phyloP scores from a whole-genome alignment of 30 jellyfish, hydroid and myxozoan species.

The Pelagia noctiluca region DNA sequence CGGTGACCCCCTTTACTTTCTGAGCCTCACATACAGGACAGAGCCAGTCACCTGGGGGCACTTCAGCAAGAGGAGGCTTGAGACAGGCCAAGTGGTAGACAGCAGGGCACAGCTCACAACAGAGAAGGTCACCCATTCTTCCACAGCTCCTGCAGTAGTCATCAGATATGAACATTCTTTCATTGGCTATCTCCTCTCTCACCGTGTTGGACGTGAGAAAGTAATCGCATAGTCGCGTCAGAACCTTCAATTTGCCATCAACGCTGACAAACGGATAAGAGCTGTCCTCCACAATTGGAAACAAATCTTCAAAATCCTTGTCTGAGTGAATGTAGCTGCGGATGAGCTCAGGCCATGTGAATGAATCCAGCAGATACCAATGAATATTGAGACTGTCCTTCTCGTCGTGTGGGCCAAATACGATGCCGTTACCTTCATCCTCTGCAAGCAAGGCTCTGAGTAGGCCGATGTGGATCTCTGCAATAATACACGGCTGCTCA shows the following conservation, averaged over 20 bases:
- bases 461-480: conserved; percentile 79
- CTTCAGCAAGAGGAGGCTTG: conserved; percentile 90
- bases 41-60: conserved; percentile 96
- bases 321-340: conserved; percentile 84
- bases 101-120: conserved; percentile 98
- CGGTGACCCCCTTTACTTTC: conserved; percentile 91
- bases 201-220: conserved; percentile 71
- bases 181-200: conserved; percentile 92
- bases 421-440: conserved; percentile 84
- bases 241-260: conserved; percentile 70
- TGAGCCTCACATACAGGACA: conserved; percentile 97
- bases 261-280: conserved; percentile 85
- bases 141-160: conserved; percentile 96
- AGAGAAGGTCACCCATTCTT: conserved; percentile 93
- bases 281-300: conserved; percentile 72
- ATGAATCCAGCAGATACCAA: conserved; percentile 84
- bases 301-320: conserved; percentile 71
- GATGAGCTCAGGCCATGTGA: conserved; percentile 97
- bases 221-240: conserved; percentile 73
- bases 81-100: conserved; percentile 95
- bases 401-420: conserved; percentile 86
- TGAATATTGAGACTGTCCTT: conserved; percentile 88
- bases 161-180: conserved; percentile 93
- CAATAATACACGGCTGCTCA: conserved; percentile 87
- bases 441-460: conserved; percentile 74